Conservation (phyloP, 2,797 vertebrate species). For the Sebastes steindachneri region DNA sequence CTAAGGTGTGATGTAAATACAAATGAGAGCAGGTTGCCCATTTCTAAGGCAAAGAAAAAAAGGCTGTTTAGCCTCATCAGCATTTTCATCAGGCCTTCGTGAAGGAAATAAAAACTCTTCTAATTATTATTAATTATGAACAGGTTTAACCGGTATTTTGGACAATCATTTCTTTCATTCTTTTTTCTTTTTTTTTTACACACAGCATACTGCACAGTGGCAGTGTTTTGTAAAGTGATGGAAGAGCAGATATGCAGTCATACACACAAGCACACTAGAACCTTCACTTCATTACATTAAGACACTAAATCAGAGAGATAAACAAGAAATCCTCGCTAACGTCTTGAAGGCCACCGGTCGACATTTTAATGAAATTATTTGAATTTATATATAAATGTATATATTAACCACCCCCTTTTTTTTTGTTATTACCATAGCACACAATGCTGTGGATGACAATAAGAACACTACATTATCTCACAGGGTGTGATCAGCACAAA, state of each 20-base stretch:
- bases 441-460: conserved; percentile 43
- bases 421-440: conserved; percentile 51
- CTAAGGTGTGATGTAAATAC: conserved; percentile 17
- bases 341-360: conserved; percentile 77
- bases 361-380: conserved; percentile 63
- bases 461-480: conserved; percentile 49
- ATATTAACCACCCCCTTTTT: conserved; percentile 50
- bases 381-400: conserved; percentile 61
- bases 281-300: conserved; percentile 69
- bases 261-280: conserved; percentile 61
- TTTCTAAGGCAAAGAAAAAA: conserved; percentile 59
- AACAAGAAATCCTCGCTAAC: conserved; percentile 55
- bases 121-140: not conserved
- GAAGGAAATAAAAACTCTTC: not conserved
- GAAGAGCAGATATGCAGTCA: conserved; percentile 70
- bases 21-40: conserved; percentile 31
- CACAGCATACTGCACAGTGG: conserved; percentile 35
- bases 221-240: conserved; percentile 44
- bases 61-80: not conserved
- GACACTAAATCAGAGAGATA: conserved; percentile 72
- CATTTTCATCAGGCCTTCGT: conserved; percentile 24
- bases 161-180: conserved; percentile 2
- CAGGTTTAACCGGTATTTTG: conserved; percentile 28
- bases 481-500: conserved; percentile 38
- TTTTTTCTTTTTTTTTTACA: not conserved